Evolutionary conservation across 1,140 invertebrate species (phyloP), one percentile per base, ranked within the genome.

Genomic region (Chrysoperla carnea): DNA sequence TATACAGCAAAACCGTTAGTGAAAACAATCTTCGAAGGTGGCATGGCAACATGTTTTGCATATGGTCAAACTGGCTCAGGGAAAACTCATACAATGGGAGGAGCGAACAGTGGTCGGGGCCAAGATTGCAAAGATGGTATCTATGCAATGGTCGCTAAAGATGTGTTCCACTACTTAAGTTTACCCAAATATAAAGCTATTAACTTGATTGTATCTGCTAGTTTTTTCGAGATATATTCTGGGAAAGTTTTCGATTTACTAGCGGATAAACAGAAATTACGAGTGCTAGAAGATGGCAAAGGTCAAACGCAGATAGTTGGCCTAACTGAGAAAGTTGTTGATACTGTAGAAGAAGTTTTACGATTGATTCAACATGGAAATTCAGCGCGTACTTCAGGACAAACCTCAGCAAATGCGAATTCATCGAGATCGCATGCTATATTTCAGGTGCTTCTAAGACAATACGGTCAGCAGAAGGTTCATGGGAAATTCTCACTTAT

Each of bases 181-280:
- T 62, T 63, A 6, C 33, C 61, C 0, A 67, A 68, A 50, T 68
- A 62, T 54, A 69, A 72, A 42, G 64, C 72, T 36, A 53, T 76
- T 38, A 76, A 84, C 58, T 61, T 89, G 23, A 57, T 72, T 36
- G 79, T 88, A 8, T 76, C 73, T 11, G 76, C 82, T 37, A 84
- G 81, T 54, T 91, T 89, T 61, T 91, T 91, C 61, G 86, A 91
- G 62, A 88, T 91, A 40, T 91, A 91, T 58, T 86, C 84, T 50
- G 82, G 83, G 23, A 90, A 81, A 68, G 85, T 91, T 6, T 93
- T 98, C 64, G 96, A 99, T 70, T 67, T 99, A 35, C 63, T 99
- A 43, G 87, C 91, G 50, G 84, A 91, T 50, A 99, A 98, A 62
- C 74, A 82, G 46, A 93, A 96, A 60, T 66, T 99, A 14, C 72